phyloP scores from a whole-genome alignment of 2,797 vertebrate species.

The Hephaestus fuliginosus region DNA sequence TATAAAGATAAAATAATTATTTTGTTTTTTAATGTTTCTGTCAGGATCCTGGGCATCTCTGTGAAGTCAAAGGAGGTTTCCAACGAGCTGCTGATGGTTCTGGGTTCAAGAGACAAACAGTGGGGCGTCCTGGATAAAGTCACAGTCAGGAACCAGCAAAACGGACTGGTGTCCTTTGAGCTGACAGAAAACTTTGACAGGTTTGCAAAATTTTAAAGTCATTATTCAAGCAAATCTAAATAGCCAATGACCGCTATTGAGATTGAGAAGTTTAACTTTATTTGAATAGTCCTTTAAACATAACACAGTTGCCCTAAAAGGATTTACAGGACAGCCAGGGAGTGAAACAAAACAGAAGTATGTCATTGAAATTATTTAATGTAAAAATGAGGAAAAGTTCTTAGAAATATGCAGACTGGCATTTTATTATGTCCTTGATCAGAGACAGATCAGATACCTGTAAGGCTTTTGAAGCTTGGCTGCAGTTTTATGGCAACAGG shows the following conservation, averaged over 20 bases:
- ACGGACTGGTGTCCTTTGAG: conserved; percentile 90
- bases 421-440: neutral
- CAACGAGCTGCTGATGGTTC: conserved; percentile 82
- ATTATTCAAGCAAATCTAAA: neutral
- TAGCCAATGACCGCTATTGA: no score
- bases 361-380: neutral
- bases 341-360: neutral
- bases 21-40: conserved; percentile 4
- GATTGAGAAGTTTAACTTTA: no score
- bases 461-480: neutral
- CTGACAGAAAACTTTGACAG: conserved; percentile 87
- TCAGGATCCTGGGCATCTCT: conserved; percentile 79
- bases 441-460: neutral
- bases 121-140: conserved; percentile 88
- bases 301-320: no score
- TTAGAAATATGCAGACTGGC: neutral
- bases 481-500: neutral
- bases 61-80: conserved; percentile 80
- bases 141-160: conserved; percentile 82
- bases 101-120: conserved; percentile 85
- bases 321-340: neutral
- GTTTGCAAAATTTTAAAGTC: conserved; percentile 64
- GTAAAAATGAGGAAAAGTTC: neutral
- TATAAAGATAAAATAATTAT: neutral
- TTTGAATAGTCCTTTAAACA: no score